phyloP scores from a whole-genome alignment of 2,113 vertebrate genomes.

The Hipposideros armiger region DNA sequence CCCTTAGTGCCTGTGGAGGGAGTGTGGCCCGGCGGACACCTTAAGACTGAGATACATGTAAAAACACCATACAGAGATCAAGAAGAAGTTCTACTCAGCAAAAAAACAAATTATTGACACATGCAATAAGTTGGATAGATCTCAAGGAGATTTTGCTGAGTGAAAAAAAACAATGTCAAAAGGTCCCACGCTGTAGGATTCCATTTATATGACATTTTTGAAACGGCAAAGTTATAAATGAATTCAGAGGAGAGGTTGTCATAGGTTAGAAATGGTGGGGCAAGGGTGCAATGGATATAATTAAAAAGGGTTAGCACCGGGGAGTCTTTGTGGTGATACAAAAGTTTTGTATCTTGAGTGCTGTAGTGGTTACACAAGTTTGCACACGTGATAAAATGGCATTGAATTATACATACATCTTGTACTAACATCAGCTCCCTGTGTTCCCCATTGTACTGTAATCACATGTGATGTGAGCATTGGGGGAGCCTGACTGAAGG shows the following conservation, averaged over 20 bases:
- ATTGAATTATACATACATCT: not conserved
- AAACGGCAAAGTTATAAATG: not conserved
- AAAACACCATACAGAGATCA: not conserved
- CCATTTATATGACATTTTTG: not conserved
- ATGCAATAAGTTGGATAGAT: not conserved
- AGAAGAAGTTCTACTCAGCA: not conserved
- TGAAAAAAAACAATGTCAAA: not conserved
- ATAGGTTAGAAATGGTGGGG: not conserved
- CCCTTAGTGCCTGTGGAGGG: not conserved
- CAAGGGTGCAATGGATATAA: accelerated
- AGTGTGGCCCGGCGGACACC: not conserved
- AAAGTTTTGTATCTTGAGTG: not conserved
- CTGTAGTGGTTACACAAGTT: not conserved
- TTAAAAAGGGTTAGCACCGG: accelerated
- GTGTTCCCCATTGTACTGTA: not conserved
- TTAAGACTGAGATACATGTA: not conserved
- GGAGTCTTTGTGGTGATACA: not conserved
- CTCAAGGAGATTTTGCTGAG: not conserved
- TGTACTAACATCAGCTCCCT: not conserved
- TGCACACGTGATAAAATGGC: not conserved
- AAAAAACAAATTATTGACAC: not conserved
- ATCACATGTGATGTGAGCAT: not conserved
- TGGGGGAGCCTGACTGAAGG: not conserved
- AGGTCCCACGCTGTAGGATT: not conserved
- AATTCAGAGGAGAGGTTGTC: not conserved